Base-by-base conservation (phyloP, 1,140 invertebrate genomes). In the Hydropsyche tenuis region DNA sequence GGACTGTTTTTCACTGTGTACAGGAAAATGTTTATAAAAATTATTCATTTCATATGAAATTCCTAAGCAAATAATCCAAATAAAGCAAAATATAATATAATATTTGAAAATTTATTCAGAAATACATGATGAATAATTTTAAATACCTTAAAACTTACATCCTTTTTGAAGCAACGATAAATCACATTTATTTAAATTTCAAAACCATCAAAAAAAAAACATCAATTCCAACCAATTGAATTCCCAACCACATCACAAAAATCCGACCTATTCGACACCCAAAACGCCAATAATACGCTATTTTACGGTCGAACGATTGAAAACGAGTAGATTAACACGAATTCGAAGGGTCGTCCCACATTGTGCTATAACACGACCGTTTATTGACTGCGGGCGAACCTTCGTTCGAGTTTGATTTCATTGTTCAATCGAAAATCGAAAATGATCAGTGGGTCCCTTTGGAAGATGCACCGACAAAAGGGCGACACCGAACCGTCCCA, bases 401-500 rank as follows among this genome's bases (percentile, higher is more conserved):
- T 16, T 72, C 68, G 12, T n/a, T 7, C 30, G 30, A 43, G 69
- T 73, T 68, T 69, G 72, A 77, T 77, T 72, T 74, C 69, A 72
- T 77, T 77, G 75, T 77, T 74, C 48, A 69, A 77, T 69, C 43
- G 42, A 53, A 69, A 72, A 68, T 74, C 68, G 65, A 72, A 74
- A 77, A 74, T 46, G 75, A 77, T 77, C 64, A 69, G 69, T 73
- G 56, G 69, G 6, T 23, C 23, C 45, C 11, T 48, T 48, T 12
- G 45, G 12, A n/a, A n/a, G n/a, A 22, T 43, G 6, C 42, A 65
- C 73, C 76, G 73, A 74, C 73, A 77, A 77, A 37, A 77, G 75
- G 43, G 51, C 45, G 16, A 42, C 43, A 66, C 18, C n/a, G n/a
- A n/a, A n/a, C n/a, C 70, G 64, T 43, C 70, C 56, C 37, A 74